Base-by-base conservation (phyloP, 2,888 invertebrate species). In the Iphiclides podalirius region DNA sequence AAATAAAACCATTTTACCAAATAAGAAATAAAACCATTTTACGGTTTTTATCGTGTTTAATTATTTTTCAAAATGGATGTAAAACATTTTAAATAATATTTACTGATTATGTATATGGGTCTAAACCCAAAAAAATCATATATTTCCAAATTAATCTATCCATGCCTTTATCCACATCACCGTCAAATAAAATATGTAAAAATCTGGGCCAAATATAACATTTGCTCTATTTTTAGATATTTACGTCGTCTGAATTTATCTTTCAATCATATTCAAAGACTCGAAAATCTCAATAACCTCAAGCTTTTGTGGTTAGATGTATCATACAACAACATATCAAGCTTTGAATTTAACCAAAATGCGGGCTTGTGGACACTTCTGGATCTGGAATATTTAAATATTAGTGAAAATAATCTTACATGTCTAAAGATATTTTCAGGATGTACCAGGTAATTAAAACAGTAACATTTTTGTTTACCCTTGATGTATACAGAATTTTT, bases 181-280 rank as follows among this genome's bases (percentile, higher is more conserved):
- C n/a, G n/a, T n/a, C n/a, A n/a, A n/a, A n/a, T n/a, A n/a, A n/a
- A n/a, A n/a, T n/a, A n/a, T n/a, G n/a, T n/a, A n/a, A n/a, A n/a
- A n/a, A n/a, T n/a, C n/a, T n/a, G n/a, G n/a, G n/a, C n/a, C n/a
- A 20, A 20, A 20, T 20, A 20, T 20, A 4, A 26, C 9, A 4
- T 26, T 7, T 1, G 1, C n/a, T 40, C 40, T 2, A 43, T 35
- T 72, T 70, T 38, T 57, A 92, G 92, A 60, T 91, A 89, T 65
- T 77, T 93, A 11, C 82, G 87, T 13, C 86, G 89, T 12, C 72
- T 93, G 38, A 90, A 92, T 61, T 67, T 93, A 23, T 91, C 92
- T 0, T 87, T 90, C 58, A 93, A 93, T 64, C 77, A 89, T 51
- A 91, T 93, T 44, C 79, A 85, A 58, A 72, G 75, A 9, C 67